These are phyloP conservation scores for Pteruthius melanotis DNA, from an alignment of 2,113 vertebrate species.

Conservation along the genomic window DNA sequence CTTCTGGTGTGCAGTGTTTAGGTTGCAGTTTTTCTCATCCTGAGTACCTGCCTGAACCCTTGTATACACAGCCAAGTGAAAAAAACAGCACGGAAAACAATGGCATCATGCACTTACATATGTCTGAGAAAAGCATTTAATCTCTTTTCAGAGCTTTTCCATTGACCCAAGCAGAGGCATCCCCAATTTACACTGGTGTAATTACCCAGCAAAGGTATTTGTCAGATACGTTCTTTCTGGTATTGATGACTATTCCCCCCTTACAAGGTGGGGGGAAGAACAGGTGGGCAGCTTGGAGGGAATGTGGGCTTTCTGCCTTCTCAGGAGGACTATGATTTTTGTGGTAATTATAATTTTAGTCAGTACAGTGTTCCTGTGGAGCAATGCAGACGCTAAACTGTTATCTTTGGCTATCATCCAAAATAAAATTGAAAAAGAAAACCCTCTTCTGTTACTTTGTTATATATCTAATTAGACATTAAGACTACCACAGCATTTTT, in stretches of 20 bases:
- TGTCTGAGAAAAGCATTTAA: neutral
- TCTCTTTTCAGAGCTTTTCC: neutral
- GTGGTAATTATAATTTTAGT: neutral
- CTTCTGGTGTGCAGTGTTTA: neutral
- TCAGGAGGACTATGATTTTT: neutral
- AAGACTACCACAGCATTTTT: constrained; percentile 52
- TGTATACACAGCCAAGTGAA: neutral
- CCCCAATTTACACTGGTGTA: neutral
- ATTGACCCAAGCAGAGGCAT: neutral
- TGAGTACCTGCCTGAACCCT: neutral
- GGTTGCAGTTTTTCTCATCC: neutral
- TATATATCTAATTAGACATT: constrained; percentile 69
- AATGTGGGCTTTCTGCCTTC: neutral
- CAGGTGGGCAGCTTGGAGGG: neutral
- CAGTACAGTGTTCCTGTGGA: constrained; percentile 11
- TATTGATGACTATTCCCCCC: neutral
- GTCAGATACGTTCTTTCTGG: neutral
- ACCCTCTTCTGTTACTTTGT: neutral
- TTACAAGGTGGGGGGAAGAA: neutral
- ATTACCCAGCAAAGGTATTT: neutral
- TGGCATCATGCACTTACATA: neutral
- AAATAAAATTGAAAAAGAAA: constrained; percentile 56
- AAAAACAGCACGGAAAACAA: neutral
- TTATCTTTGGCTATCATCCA: constrained; percentile 63
- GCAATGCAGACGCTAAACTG: constrained; percentile 50